Percentiles rank a stretch among this genome's conserved stretches.
Conservation (phyloP, 2,888 invertebrate species). For the Eulithis prunata region DNA sequence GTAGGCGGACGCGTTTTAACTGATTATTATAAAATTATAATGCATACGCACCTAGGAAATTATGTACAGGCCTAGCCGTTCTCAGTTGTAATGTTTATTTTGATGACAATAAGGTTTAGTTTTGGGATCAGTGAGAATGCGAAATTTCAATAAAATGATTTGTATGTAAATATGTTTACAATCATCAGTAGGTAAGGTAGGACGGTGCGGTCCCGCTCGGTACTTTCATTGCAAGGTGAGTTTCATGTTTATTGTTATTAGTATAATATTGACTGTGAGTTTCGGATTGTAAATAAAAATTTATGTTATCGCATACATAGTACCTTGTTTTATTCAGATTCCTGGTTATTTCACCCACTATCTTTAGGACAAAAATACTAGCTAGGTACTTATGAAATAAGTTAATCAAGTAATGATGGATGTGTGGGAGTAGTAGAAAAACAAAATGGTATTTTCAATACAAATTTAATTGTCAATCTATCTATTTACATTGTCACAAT, state of each 20-base stretch:
- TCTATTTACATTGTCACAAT: slow-evolving; percentile 70
- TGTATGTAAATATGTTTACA: slow-evolving; percentile 55
- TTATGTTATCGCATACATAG: slow-evolving; percentile 74
- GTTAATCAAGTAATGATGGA: not conserved
- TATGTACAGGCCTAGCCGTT: slow-evolving; percentile 66
- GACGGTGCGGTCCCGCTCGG: slow-evolving; percentile 57
- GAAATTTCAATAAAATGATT: slow-evolving; percentile 47
- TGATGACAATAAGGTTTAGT: slow-evolving; percentile 50
- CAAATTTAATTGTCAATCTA: slow-evolving; percentile 58
- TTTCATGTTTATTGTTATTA: slow-evolving; percentile 66
- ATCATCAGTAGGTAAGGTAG: slow-evolving; percentile 51
- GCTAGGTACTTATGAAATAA: not conserved
- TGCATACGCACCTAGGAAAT: slow-evolving; percentile 51
- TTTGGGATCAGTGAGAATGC: slow-evolving; percentile 33
- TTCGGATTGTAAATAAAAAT: slow-evolving; percentile 83
- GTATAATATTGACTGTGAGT: slow-evolving; percentile 71
- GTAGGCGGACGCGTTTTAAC: slow-evolving; percentile 54
- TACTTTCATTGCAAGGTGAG: slow-evolving; percentile 66
- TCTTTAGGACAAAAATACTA: too few relatives aligned
- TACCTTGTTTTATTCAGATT: slow-evolving; percentile 52
- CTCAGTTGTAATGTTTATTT: slow-evolving; percentile 43
- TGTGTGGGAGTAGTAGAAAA: slow-evolving; percentile 1
- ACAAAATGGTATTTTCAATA: slow-evolving; percentile 20
- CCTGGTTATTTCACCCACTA: slow-evolving; percentile 10
- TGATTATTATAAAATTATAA: slow-evolving; percentile 46